A percentile compares a stretch with the other conserved stretches of the same genome.
Evolutionary conservation across 2,888 invertebrate genomes (phyloP).

Genomic region (Danaus chrysippus): DNA sequence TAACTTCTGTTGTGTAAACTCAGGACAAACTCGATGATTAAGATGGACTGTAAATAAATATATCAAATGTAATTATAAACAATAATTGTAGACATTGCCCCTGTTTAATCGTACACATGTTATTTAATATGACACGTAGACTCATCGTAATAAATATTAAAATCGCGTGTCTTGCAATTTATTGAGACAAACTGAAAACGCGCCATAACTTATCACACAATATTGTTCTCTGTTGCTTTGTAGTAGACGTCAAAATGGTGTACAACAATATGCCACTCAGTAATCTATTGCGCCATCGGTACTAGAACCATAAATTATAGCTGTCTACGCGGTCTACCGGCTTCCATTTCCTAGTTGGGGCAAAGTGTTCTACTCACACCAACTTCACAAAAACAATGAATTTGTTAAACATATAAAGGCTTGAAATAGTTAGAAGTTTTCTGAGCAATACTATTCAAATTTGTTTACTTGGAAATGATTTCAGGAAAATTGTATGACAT

Average conservation of each 20-base stretch:
- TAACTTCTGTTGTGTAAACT: background rate
- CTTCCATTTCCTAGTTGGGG: conserved; percentile 37
- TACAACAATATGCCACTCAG: conserved; percentile 20
- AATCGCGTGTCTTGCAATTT: conserved; percentile 20
- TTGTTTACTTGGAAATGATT: no score
- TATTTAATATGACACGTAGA: conserved; percentile 24
- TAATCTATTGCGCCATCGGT: conserved; percentile 18
- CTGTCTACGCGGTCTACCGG: conserved; percentile 37
- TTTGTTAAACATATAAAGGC: conserved; percentile 18
- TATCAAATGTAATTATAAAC: background rate
- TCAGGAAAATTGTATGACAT: no score
- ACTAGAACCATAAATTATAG: conserved; percentile 32
- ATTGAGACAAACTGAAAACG: conserved; percentile 4
- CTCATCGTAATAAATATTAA: conserved; percentile 23
- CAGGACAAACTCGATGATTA: background rate
- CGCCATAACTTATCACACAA: conserved; percentile 22
- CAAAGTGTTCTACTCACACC: conserved; percentile 35
- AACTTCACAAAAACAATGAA: conserved; percentile 32
- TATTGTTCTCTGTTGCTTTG: conserved; percentile 23
- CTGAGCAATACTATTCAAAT: background rate
- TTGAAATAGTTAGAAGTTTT: conserved; percentile 4
- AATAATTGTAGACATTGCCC: background rate
- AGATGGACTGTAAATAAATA: background rate
- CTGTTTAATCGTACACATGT: conserved; percentile 7
- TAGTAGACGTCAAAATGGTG: conserved; percentile 28